Conservation (phyloP, 1,140 invertebrate species). For the Cotesia chilonis region DNA sequence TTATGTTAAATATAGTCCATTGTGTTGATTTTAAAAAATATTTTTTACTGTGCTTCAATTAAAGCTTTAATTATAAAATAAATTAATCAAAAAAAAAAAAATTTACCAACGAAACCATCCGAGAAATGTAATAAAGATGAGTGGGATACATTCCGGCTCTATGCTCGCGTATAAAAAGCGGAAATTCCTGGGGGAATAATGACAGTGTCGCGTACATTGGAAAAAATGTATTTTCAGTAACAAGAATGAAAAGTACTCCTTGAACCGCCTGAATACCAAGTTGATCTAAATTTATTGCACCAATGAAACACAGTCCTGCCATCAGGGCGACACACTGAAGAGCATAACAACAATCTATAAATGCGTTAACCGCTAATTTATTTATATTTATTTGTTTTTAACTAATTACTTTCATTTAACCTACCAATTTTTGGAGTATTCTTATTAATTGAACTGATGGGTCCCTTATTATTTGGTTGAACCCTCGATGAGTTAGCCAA, state of each 20-base stretch:
- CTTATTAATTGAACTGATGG: constrained; percentile 75
- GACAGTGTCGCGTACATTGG: constrained; percentile 86
- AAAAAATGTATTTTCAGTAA: constrained; percentile 86
- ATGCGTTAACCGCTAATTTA: constrained; percentile 19
- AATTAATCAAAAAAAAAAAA: neutral
- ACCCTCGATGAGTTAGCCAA: constrained; percentile 75
- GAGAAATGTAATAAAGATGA: constrained; percentile 78
- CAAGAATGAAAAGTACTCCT: constrained; percentile 83
- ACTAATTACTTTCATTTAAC: constrained; percentile 40
- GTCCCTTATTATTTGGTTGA: constrained; percentile 75
- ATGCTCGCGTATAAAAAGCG: constrained; percentile 80
- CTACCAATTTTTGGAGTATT: constrained; percentile 82
- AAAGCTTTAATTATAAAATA: neutral
- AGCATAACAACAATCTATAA: constrained; percentile 30
- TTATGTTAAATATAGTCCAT: no score
- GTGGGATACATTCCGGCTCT: constrained; percentile 79
- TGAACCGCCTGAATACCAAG: constrained; percentile 83
- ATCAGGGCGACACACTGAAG: constrained; percentile 76
- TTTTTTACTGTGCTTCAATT: constrained; percentile 24
- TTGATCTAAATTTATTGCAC: constrained; percentile 75
- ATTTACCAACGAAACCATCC: constrained; percentile 78
- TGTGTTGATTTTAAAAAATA: neutral
- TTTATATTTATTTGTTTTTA: constrained; percentile 22
- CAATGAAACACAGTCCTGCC: constrained; percentile 80
- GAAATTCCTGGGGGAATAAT: constrained; percentile 80